Evolutionary conservation across 2,113 vertebrate genomes (phyloP).

Genomic region (Oxyura jamaicensis): DNA sequence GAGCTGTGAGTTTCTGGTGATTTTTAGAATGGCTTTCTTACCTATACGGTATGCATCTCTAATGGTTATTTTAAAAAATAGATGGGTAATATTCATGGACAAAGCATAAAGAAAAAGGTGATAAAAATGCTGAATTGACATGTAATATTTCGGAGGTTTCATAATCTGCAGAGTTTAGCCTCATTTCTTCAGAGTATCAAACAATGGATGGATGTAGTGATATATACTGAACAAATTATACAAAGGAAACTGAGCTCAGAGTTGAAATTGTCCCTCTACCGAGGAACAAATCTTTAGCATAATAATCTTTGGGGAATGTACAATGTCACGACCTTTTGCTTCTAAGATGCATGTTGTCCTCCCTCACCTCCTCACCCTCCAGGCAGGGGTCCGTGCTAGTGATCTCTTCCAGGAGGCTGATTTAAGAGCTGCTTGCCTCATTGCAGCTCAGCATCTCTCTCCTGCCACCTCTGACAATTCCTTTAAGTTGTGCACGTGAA

Average conservation of each 20-base stretch:
- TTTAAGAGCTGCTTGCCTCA: background rate
- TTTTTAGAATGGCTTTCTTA: conserved; percentile 4
- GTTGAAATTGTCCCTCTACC: background rate
- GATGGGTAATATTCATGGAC: background rate
- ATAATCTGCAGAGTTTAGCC: background rate
- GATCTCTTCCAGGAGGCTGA: background rate
- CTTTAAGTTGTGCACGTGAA: background rate
- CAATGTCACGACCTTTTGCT: background rate
- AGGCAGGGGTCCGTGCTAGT: background rate
- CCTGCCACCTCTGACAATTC: background rate
- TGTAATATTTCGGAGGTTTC: background rate
- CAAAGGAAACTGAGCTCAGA: background rate
- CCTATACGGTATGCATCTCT: background rate
- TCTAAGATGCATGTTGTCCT: background rate
- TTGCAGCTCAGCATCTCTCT: background rate
- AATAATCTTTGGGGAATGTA: background rate
- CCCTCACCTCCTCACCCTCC: background rate
- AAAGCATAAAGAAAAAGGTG: rapidly evolving
- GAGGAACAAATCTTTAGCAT: background rate
- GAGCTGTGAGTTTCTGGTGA: conserved; percentile 15
- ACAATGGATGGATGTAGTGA: background rate
- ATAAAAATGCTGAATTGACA: background rate
- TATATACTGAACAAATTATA: background rate
- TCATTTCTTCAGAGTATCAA: background rate
- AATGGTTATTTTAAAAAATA: background rate